Percentiles rank a stretch among this genome's conserved stretches.
Conservation (phyloP, 2,888 invertebrate species). For the Latrodectus hesperus region DNA sequence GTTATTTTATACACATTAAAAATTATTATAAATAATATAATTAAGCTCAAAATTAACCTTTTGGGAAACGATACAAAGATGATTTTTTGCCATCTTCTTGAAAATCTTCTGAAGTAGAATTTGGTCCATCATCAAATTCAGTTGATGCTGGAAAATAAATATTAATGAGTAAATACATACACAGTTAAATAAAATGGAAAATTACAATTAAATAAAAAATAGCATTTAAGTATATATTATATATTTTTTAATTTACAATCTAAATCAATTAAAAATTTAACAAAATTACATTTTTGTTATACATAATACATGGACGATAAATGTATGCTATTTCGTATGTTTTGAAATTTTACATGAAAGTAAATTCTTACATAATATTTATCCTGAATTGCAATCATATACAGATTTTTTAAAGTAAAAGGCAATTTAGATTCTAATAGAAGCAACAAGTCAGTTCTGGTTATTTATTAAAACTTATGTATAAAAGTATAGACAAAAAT, state of each 20-base stretch:
- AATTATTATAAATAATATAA: neutral
- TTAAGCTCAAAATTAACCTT: constrained; percentile 17
- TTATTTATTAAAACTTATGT: too few relatives aligned
- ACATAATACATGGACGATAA: neutral
- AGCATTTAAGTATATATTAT: neutral
- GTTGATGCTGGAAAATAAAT: constrained; percentile 6
- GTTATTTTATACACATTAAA: too few relatives aligned
- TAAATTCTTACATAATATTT: too few relatives aligned
- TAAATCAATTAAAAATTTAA: neutral
- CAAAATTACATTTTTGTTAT: neutral
- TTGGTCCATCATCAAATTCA: constrained; percentile 42
- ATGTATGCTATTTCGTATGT: neutral
- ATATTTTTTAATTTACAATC: neutral
- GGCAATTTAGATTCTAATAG: too few relatives aligned
- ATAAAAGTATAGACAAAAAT: too few relatives aligned
- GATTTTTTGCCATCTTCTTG: constrained; percentile 34
- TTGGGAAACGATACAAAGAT: constrained; percentile 26
- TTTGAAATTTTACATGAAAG: neutral
- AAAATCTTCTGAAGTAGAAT: constrained; percentile 37
- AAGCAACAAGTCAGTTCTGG: too few relatives aligned
- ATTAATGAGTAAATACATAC: neutral
- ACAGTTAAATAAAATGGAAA: neutral
- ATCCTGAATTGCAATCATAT: too few relatives aligned
- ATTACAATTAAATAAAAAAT: neutral
- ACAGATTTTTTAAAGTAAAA: too few relatives aligned